phyloP scores from a whole-genome alignment of 2,888 invertebrate genomes.

The Phymatocera aterrima region DNA sequence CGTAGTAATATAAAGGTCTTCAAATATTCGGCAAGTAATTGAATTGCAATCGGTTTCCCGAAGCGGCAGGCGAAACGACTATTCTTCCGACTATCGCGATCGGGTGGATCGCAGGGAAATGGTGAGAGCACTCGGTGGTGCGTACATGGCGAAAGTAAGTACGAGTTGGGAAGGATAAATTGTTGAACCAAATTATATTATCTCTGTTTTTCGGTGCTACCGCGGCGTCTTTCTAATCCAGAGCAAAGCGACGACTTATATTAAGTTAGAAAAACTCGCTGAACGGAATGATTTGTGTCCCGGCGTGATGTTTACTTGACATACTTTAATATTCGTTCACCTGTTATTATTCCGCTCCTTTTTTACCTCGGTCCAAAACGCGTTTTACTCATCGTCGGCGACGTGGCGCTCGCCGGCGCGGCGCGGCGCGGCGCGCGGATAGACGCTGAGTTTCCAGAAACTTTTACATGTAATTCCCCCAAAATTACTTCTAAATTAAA shows the following conservation, averaged over 20 bases:
- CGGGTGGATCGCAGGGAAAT: not conserved
- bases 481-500: constrained; percentile 47
- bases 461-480: constrained; percentile 13
- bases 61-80: not conserved
- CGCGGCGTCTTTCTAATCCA: not conserved
- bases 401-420: not conserved
- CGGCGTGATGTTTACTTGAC: not conserved
- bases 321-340: constrained; percentile 1
- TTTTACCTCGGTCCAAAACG: no score
- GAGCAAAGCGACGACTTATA: not conserved
- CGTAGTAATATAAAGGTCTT: not conserved
- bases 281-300: constrained; percentile 27
- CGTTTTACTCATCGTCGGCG: not conserved
- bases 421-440: not conserved
- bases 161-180: no score
- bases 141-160: no score
- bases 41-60: constrained; percentile 33
- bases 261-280: not conserved
- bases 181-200: not conserved
- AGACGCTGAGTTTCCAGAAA: constrained; percentile 13
- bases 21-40: constrained; percentile 38
- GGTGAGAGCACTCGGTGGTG: not conserved
- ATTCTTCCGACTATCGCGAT: not conserved
- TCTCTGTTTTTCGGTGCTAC: not conserved
- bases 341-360: not conserved